These are phyloP conservation scores for Stegodyphus mimosarum DNA, from an alignment of 1,140 invertebrate genomes.

Conservation along the genomic window DNA sequence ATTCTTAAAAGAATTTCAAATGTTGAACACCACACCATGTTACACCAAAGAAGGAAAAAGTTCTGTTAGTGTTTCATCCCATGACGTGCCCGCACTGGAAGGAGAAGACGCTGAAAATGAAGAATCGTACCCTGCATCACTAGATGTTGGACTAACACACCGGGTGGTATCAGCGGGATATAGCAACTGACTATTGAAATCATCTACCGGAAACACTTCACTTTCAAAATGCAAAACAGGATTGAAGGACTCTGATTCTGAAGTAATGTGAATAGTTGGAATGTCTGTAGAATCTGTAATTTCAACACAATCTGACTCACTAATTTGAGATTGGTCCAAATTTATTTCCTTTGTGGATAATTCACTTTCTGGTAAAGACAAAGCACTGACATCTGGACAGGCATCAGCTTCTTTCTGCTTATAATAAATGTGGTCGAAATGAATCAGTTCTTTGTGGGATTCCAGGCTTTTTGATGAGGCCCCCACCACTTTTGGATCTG, in stretches of 20 bases:
- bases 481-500: slow-evolving; percentile 62
- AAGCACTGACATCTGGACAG: neutral
- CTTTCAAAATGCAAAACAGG: slow-evolving; percentile 1
- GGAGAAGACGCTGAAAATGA: slow-evolving; percentile 34
- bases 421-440: slow-evolving; percentile 63
- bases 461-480: slow-evolving; percentile 63
- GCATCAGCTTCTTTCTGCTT: slow-evolving; percentile 37
- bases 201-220: neutral
- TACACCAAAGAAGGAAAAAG: slow-evolving; percentile 62
- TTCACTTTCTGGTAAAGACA: slow-evolving; percentile 3
- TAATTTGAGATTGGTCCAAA: neutral
- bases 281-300: neutral
- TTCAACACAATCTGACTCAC: neutral
- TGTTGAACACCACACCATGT: neutral
- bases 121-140: slow-evolving; percentile 61
- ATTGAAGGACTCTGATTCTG: neutral
- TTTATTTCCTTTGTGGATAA: slow-evolving; percentile 33
- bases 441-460: slow-evolving; percentile 64
- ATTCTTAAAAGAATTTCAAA: slow-evolving; percentile 5
- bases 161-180: neutral
- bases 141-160: slow-evolving; percentile 28
- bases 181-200: slow-evolving; percentile 11
- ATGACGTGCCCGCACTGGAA: slow-evolving; percentile 8
- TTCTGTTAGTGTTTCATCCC: slow-evolving; percentile 62
- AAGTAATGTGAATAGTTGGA: slow-evolving; percentile 17